These are phyloP conservation scores for Drosophila vallismaia DNA, from an alignment of 2,888 invertebrate genomes.

Conservation along the genomic window DNA sequence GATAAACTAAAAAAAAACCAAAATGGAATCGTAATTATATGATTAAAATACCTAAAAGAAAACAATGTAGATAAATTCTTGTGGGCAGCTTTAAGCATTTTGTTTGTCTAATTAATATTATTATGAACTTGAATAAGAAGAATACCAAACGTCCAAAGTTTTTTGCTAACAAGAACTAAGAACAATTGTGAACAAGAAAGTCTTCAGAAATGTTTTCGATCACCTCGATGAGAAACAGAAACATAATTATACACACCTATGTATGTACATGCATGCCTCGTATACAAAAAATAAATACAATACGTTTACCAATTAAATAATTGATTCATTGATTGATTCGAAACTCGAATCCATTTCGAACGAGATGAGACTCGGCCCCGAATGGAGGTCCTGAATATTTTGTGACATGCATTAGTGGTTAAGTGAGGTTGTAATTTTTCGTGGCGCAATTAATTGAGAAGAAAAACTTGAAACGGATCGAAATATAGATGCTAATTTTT, in stretches of 20 bases:
- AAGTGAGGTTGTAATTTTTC: conserved; percentile 45
- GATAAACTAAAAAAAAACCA: conserved; percentile 14
- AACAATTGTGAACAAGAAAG: conserved; percentile 73
- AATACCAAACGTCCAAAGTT: conserved; percentile 72
- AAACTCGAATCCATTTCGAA: conserved; percentile 8
- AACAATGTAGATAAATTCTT: conserved; percentile 61
- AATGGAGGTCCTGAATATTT: conserved; percentile 20
- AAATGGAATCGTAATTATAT: conserved; percentile 25
- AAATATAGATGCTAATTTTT: conserved; percentile 37
- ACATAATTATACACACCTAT: conserved; percentile 32
- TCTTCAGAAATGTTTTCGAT: conserved; percentile 60
- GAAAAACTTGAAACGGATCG: conserved; percentile 1
- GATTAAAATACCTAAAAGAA: conserved; percentile 21
- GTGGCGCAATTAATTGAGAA: conserved; percentile 59
- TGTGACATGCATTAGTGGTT: conserved; percentile 45
- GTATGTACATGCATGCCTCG: conserved; percentile 19
- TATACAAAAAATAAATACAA: conserved; percentile 21
- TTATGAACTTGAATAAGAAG: conserved; percentile 35
- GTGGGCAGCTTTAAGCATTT: conserved; percentile 73
- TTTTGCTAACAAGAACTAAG: conserved; percentile 64
- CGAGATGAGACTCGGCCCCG: neutral
- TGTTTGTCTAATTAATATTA: conserved; percentile 51
- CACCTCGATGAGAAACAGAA: conserved; percentile 34
- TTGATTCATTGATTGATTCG: conserved; percentile 18
- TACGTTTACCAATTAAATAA: conserved; percentile 17